Conservation (phyloP, 1,140 invertebrate species). For the Drosophila carrolli region DNA sequence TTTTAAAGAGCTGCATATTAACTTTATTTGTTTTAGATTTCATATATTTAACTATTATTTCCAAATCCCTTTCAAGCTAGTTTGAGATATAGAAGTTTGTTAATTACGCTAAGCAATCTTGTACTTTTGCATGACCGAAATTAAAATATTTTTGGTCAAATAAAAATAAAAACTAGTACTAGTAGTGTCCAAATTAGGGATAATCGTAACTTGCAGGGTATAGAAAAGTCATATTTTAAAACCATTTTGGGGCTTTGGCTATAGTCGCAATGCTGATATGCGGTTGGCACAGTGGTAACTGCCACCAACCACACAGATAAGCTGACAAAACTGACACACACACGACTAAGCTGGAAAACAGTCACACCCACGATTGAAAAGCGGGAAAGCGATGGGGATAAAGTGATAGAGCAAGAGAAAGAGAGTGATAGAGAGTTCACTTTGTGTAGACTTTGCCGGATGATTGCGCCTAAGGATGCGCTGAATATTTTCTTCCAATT, state of each 20-base stretch:
- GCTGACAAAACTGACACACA: slow-evolving; percentile 23
- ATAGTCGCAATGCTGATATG: slow-evolving; percentile 45
- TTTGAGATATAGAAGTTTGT: no score
- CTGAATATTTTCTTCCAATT: slow-evolving; percentile 15
- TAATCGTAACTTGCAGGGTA: slow-evolving; percentile 5
- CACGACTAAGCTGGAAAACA: slow-evolving; percentile 28
- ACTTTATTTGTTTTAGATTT: no score
- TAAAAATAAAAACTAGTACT: no score
- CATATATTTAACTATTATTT: no score
- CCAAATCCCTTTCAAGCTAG: no score
- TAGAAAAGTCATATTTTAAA: slow-evolving; percentile 24
- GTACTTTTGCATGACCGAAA: no score
- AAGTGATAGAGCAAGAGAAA: neutral
- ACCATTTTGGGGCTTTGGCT: slow-evolving; percentile 24
- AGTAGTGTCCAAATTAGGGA: neutral
- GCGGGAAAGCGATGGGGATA: neutral
- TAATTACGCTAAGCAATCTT: no score
- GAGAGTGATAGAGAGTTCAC: slow-evolving; percentile 15
- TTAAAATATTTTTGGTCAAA: no score
- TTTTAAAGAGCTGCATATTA: neutral
- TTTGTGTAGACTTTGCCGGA: slow-evolving; percentile 29
- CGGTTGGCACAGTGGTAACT: slow-evolving; percentile 26
- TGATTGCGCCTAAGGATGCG: slow-evolving; percentile 37
- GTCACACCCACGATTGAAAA: slow-evolving; percentile 16
- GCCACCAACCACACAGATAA: slow-evolving; percentile 14